These are phyloP conservation scores for Catostylus mosaicus DNA, from an alignment of 30 jellyfish, hydroid and myxozoan species.

Conservation along the genomic window DNA sequence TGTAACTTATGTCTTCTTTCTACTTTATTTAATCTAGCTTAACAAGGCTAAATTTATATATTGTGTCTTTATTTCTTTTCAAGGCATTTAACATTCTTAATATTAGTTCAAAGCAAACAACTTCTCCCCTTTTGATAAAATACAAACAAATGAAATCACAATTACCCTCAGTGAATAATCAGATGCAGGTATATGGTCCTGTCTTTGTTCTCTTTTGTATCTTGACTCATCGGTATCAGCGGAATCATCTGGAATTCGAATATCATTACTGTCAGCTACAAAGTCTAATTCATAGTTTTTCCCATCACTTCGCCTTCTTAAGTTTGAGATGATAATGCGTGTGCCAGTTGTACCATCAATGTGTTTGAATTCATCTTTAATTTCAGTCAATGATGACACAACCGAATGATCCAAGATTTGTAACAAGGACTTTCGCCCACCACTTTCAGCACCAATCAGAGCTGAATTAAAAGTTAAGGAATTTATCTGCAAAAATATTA, in stretches of 20 bases:
- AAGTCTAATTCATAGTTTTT: conserved; percentile 75
- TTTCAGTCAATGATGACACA: conserved; percentile 33
- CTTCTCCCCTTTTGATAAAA: too few species aligned
- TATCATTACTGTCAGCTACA: conserved; percentile 67
- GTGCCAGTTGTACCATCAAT: conserved; percentile 84
- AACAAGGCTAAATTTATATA: too few species aligned
- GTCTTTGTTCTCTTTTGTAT: conserved; percentile 91
- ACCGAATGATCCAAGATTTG: conserved; percentile 75
- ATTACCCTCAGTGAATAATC: conserved; percentile 94
- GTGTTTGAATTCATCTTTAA: conserved; percentile 74
- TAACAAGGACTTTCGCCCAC: conserved; percentile 55
- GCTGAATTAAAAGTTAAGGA: conserved; percentile 16
- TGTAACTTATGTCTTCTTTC: too few species aligned
- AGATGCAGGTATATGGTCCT: conserved; percentile 95
- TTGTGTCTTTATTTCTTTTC: too few species aligned
- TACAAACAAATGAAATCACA: neutral
- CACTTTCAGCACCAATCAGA: conserved; percentile 53
- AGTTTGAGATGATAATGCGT: conserved; percentile 76
- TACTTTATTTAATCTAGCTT: too few species aligned
- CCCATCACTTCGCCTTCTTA: conserved; percentile 64
- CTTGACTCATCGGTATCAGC: conserved; percentile 82
- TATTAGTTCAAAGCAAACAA: too few species aligned
- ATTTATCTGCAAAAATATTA: too few species aligned
- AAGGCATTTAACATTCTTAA: too few species aligned
- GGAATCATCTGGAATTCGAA: conserved; percentile 89